phyloP scores from a whole-genome alignment of 1,140 invertebrate genomes.

The Hesperophylax magnus region DNA sequence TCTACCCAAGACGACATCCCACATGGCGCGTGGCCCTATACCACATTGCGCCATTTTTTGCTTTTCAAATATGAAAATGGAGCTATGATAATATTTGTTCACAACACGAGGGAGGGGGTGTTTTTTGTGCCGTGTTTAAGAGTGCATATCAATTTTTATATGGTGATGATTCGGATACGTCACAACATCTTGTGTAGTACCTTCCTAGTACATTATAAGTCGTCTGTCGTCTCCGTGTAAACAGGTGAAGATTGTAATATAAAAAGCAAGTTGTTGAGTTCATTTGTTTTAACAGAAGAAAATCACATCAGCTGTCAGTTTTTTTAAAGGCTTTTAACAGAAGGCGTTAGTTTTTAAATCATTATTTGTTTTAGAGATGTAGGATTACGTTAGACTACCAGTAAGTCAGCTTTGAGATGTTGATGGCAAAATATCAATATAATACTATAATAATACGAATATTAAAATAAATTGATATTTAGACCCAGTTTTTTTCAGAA shows the following conservation, averaged over 20 bases:
- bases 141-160: slow-evolving; percentile 38
- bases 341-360: no score
- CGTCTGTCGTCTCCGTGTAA: not conserved
- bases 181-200: slow-evolving; percentile 26
- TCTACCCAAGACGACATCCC: slow-evolving; percentile 26
- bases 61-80: slow-evolving; percentile 40
- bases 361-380: no score
- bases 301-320: slow-evolving; percentile 13
- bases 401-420: no score
- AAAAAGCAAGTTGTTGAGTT: not conserved
- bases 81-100: slow-evolving; percentile 39
- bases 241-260: slow-evolving; percentile 17
- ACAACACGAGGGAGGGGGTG: not conserved
- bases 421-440: no score
- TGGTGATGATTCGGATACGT: slow-evolving; percentile 27
- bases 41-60: slow-evolving; percentile 58
- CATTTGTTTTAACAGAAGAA: slow-evolving; percentile 20
- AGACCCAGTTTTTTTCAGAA: no score
- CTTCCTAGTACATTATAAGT: no score
- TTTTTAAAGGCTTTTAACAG: not conserved
- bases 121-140: slow-evolving; percentile 28
- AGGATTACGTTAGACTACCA: no score
- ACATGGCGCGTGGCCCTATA: slow-evolving; percentile 53
- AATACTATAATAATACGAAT: no score
- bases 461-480: no score